Base-by-base conservation (phyloP, 2,797 vertebrate species). In the Acrossocheilus wenchowensis region DNA sequence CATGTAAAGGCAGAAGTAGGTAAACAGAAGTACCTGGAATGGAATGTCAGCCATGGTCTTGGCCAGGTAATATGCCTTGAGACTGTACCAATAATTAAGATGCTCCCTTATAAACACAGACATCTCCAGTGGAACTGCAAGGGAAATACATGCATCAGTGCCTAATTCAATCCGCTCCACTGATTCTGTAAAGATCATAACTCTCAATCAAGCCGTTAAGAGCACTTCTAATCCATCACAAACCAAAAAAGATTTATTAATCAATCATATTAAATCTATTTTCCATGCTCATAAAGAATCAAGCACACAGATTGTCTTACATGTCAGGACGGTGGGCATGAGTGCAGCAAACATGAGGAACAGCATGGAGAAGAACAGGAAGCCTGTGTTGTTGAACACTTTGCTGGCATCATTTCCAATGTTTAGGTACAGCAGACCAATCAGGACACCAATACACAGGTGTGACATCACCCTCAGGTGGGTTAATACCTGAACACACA, bases 351-450 rank as follows among this genome's bases (percentile, higher is more conserved):
- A 99, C 98, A 99, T 99, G 89, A 99, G 97, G 94, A 99, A 99
- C 48, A 99, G 96, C 97, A 99, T 99, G 93, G 98, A 99, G 95
- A 99, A 99, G 95, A 99, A 99, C 91, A 99, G 97, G 92, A 98
- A 99, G 89, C 98, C 97, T 0, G 97, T 99, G 95, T 99, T 99
- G 96, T 99, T 99, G 95, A 99, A 99, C 91, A 99, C 98, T 90
- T 98, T 99, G 95, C 96, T 97, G 82, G 98, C 98, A 0, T 99
- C 98, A 0, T 99, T 96, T 52, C 98, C 98, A 0, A 99, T 99
- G 90, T 98, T 97, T 89, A 99, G 96, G 94, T 99, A 99, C 86
- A 99, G 97, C 87, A 99, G 94, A 75, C 98, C 98, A 3, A 99
- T 99, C 89, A 99, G 95, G 62, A 99, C 97, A 0, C 98, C 98